Conservation (phyloP, 2,888 invertebrate species). For the Brachyopa scutellaris region DNA sequence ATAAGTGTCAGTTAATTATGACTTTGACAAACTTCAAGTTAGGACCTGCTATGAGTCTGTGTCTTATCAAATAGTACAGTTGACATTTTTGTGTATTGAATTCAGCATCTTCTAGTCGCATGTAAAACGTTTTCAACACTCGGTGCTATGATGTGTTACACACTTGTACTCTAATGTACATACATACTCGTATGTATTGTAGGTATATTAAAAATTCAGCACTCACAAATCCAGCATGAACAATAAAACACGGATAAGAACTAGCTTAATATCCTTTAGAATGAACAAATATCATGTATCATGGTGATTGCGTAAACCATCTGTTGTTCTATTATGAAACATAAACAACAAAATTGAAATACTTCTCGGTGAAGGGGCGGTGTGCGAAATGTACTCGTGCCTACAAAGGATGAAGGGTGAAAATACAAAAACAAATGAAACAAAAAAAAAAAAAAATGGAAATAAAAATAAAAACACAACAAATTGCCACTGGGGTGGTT, state of each 20-base stretch:
- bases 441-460: conserved; percentile 79
- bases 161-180: too few species aligned
- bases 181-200: too few species aligned
- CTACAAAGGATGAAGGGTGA: conserved; percentile 24
- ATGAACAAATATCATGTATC: conserved; percentile 49
- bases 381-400: too few species aligned
- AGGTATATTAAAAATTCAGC: too few species aligned
- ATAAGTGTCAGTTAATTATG: too few species aligned
- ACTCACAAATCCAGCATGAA: neutral
- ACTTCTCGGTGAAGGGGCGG: conserved; percentile 27
- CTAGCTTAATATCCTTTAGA: conserved; percentile 26
- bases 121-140: too few species aligned
- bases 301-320: conserved; percentile 79
- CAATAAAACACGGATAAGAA: conserved; percentile 1
- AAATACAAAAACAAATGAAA: conserved; percentile 73
- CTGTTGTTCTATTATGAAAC: conserved; percentile 75
- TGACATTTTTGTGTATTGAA: too few species aligned
- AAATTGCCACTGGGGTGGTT: conserved; percentile 82
- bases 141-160: too few species aligned
- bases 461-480: conserved; percentile 81
- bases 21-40: too few species aligned
- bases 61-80: too few species aligned
- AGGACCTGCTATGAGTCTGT: too few species aligned
- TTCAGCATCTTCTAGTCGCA: too few species aligned
- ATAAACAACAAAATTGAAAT: conserved; percentile 74